Percentiles rank a stretch among this genome's conserved stretches.
These are phyloP conservation scores for Drosophila anomelani DNA, from an alignment of 2,888 invertebrate genomes.

Conservation along the genomic window DNA sequence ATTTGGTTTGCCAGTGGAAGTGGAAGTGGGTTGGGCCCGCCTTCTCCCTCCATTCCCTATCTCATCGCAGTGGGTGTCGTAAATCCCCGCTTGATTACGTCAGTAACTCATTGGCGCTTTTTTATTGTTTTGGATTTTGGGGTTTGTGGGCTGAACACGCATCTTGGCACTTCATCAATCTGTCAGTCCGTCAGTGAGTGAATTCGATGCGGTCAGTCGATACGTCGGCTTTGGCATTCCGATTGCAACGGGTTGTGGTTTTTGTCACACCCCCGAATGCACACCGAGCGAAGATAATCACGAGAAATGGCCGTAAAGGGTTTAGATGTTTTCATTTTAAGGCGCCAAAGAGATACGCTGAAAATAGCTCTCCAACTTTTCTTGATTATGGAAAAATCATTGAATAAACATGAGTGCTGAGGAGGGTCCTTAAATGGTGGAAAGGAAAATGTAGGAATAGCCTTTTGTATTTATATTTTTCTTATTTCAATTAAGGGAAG, in stretches of 20 bases:
- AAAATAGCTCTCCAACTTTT: constrained; percentile 6
- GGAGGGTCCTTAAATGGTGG: background rate
- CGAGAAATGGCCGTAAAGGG: constrained; percentile 20
- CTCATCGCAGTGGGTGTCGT: constrained; percentile 34
- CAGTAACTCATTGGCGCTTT: constrained; percentile 48
- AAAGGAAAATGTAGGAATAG: background rate
- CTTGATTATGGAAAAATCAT: background rate
- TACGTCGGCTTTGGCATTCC: constrained; percentile 29
- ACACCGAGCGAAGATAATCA: background rate
- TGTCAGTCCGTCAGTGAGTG: constrained; percentile 30
- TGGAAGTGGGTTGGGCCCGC: constrained; percentile 35
- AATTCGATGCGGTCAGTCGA: constrained; percentile 47
- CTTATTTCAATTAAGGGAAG: too few relatives aligned
- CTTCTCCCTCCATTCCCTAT: constrained; percentile 22
- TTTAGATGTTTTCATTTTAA: constrained; percentile 13
- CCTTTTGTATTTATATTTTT: background rate
- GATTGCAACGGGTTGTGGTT: constrained; percentile 34
- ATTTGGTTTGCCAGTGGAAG: constrained; percentile 37
- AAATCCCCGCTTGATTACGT: constrained; percentile 65
- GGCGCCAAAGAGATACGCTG: constrained; percentile 1
- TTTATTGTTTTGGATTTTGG: constrained; percentile 16
- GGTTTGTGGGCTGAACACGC: constrained; percentile 30
- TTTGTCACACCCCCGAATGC: constrained; percentile 25
- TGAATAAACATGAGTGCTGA: background rate
- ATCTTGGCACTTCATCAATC: constrained; percentile 42